Evolutionary conservation across 2,113 vertebrate species (phyloP), one percentile per base, ranked within the genome.

Genomic region (Callipepla squamata): DNA sequence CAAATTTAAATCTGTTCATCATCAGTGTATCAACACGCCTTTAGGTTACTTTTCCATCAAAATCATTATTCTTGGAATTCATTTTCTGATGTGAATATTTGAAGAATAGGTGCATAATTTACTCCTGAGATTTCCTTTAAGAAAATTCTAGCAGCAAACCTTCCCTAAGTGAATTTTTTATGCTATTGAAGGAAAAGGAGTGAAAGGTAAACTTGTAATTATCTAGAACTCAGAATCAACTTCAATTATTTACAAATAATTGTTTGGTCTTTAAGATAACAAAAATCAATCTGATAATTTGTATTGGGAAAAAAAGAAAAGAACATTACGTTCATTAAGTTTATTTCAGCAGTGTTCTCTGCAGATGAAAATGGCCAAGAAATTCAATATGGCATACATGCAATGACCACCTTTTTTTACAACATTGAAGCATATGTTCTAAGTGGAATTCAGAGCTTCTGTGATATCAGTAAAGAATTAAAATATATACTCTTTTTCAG

Each of bases 191-290:
- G 30, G 32, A 68, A 79, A 81, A 72, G 47, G 51, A 85, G 13
- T 40, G 11, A 22, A 66, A 66, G 9, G 9, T 18, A 23, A 92
- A 63, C 8, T 84, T 91, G n/a, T 76, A 23, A 73, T 66, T 90
- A 48, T 45, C 40, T 76, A 58, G 30, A 40, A 81, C 32, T 92
- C 30, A 73, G 13, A 87, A 73, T 50, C n/a, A 76, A 42, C 59
- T 78, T 32, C 80, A 81, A 80, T 11, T 45, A 51, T 73, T 81
- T 65, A 69, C 18, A 92, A 87, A 82, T 86, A 28, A 94, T 78
- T 87, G 75, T 89, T 90, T 84, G 65, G 77, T 68, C 9, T 78
- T 78, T 36, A 51, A 48, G 28, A 95, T 81, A 93, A 84, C 18
- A 36, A 78, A 79, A 63, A 92, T 63, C 68, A 70, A 79, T 78